A percentile compares a stretch with the other conserved stretches of the same genome.
Evolutionary conservation across 2,113 vertebrate species (phyloP).

Genomic region (Marmota monax): DNA sequence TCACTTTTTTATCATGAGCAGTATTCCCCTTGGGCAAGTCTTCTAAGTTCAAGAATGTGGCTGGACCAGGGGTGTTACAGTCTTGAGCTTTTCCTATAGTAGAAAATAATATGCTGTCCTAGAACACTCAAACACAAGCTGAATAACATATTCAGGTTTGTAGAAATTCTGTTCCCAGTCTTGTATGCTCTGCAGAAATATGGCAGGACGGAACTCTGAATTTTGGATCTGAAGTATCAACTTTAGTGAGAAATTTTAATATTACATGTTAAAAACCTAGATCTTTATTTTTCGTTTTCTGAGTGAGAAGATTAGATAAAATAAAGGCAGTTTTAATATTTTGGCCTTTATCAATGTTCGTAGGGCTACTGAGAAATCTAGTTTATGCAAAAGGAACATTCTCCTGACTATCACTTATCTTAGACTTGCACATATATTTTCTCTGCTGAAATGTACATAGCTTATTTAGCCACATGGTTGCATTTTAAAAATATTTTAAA

Average conservation of each 20-base stretch:
- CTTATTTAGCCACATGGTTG: background rate
- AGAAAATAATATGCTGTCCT: background rate
- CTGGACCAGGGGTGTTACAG: background rate
- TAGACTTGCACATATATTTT: background rate
- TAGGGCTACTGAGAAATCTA: background rate
- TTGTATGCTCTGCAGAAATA: background rate
- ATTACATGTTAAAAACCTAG: background rate
- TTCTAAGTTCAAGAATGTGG: background rate
- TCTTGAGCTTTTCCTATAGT: background rate
- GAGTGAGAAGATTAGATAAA: slow-evolving; percentile 11
- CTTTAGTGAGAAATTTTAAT: background rate
- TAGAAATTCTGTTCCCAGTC: background rate
- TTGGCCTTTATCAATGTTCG: slow-evolving; percentile 26
- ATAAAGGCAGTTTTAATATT: slow-evolving; percentile 30
- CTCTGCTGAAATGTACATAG: background rate
- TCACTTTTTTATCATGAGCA: slow-evolving; percentile 15
- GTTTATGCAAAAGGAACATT: background rate
- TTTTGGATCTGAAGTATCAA: background rate
- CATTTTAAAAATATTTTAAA: background rate
- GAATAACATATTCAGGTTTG: background rate
- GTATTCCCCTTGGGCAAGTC: background rate
- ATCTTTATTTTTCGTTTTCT: slow-evolving; percentile 33
- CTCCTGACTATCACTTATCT: background rate
- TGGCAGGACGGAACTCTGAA: background rate
- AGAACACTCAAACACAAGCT: background rate